Base-by-base conservation (phyloP, 2,113 vertebrate genomes). In the Takifugu bimaculatus region DNA sequence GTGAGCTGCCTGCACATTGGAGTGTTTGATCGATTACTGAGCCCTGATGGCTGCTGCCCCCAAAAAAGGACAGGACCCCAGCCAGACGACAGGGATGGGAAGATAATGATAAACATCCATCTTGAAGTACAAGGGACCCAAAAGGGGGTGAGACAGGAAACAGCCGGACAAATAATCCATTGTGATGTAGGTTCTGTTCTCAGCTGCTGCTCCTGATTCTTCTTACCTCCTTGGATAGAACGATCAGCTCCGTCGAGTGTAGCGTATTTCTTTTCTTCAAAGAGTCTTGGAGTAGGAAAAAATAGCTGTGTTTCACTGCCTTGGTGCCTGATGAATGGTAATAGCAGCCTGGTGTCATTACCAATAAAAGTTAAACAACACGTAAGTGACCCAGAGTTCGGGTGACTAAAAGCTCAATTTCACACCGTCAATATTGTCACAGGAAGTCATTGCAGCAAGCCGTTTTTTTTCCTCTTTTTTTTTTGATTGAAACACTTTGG, bases 61-160 rank as follows among this genome's bases (percentile, higher is more conserved):
- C 26, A 60, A 72, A 59, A 72, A 82, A 87, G 86, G 88, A 83
- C 85, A 84, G 84, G 44, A 81, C 64, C 58, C 28, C 50, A 62
- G 79, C 71, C 77, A 70, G 74, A 80, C 50, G 70, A 54, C 72
- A 70, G 59, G 59, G 57, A 69, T 67, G 28, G 60, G 39, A 26
- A 59, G 58, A 53, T 82, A 87, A 88, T 83, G 79, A 72, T 65
- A 73, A 57, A 70, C 78, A 88, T 88, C 85, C 74, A 87, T 90
- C 83, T 83, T 80, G 28, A 72, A 57, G 50, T 5, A 42, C 49
- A 53, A 57, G 51, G 64, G 59, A 48, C 58, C 71, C 4, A 67
- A 58, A 35, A 47, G 59, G 63, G 62, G 66, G 20, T 20, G 20
- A 20, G 63, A 66, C 70, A 26, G 2, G 4, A 55, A 69, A 54